phyloP scores from a whole-genome alignment of 2,797 vertebrate species.

The Thamnophis elegans region DNA sequence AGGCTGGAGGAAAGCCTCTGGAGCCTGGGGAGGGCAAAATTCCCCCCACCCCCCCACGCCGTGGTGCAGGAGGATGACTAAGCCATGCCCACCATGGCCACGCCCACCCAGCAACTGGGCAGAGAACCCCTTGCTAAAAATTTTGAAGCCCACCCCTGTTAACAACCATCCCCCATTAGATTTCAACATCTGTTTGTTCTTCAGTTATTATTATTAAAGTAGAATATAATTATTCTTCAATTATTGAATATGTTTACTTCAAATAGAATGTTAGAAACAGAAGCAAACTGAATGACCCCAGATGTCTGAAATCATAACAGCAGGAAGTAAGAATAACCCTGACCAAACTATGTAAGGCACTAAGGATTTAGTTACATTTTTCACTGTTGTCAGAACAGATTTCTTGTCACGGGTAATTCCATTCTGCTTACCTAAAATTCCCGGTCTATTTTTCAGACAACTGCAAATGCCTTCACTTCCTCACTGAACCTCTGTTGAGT shows the following conservation, averaged over 20 bases:
- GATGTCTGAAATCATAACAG: background rate
- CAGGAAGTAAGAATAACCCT: background rate
- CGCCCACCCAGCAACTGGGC: too few relatives aligned
- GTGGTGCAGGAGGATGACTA: too few relatives aligned
- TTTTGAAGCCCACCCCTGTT: background rate
- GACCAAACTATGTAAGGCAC: background rate
- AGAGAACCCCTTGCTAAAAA: too few relatives aligned
- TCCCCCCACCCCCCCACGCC: too few relatives aligned
- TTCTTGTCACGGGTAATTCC: conserved; percentile 63
- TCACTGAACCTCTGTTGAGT: conserved; percentile 25
- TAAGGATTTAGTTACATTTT: background rate
- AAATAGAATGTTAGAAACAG: background rate
- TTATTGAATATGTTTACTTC: background rate
- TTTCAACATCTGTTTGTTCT: background rate
- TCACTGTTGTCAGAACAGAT: conserved; percentile 41
- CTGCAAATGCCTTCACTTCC: conserved; percentile 61
- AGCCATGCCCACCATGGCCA: too few relatives aligned
- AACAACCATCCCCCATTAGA: background rate
- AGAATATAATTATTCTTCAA: background rate
- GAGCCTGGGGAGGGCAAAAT: too few relatives aligned
- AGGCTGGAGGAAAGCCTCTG: too few relatives aligned
- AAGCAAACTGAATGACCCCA: background rate
- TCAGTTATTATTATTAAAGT: background rate
- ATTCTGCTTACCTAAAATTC: conserved; percentile 61
- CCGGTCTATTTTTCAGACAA: conserved; percentile 55